Evolutionary conservation across 2,888 invertebrate species (phyloP), one percentile per base, ranked within the genome.

Genomic region (Thysanoteuthis rhombus): DNA sequence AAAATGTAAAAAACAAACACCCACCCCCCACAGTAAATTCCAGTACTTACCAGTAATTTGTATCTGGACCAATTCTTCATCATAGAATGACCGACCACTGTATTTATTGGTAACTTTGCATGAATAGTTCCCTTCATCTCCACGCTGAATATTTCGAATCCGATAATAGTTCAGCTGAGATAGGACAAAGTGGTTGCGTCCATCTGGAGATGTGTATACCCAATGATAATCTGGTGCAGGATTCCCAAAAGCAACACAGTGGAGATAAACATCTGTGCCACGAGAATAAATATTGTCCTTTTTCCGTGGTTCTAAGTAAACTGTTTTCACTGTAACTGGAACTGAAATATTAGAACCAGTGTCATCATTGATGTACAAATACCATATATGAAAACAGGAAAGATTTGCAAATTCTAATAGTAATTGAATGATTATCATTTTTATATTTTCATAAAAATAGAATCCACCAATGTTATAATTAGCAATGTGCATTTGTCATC

Each of bases 231-330:
- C 58, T 28, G 95, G 95, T 10, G 92, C 91, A 4, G 96, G 96
- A 92, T 95, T 95, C 40, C 96, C 95, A 91, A 94, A 95, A 5
- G 95, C 95, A 19, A 92, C 93, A 94, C 96, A 96, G 47, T 94
- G 94, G 25, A 96, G 93, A 5, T 94, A 94, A 22, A 96, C 93
- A 47, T 95, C 94, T 19, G 94, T 93, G 12, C 95, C 95, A 32
- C 94, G 93, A 10, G 94, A 45, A 25, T 93, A 95, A 92, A 93
- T 92, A 90, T 93, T 94, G 45, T 94, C 94, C n/a, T 93, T 90
- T 16, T 92, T 91, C 4, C 94, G 93, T 36, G 94, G 92, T 89
- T 93, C 6, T 8, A 52, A n/a, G 38, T 58, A 93, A 1, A 52
- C 47, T 6, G 47, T 58, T 93, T 47, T 52, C 36, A 93, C 93